Percentiles rank a stretch among this genome's conserved stretches.
These are phyloP conservation scores for Leucopternis melanops DNA, from an alignment of 2,113 vertebrate species.

Conservation along the genomic window DNA sequence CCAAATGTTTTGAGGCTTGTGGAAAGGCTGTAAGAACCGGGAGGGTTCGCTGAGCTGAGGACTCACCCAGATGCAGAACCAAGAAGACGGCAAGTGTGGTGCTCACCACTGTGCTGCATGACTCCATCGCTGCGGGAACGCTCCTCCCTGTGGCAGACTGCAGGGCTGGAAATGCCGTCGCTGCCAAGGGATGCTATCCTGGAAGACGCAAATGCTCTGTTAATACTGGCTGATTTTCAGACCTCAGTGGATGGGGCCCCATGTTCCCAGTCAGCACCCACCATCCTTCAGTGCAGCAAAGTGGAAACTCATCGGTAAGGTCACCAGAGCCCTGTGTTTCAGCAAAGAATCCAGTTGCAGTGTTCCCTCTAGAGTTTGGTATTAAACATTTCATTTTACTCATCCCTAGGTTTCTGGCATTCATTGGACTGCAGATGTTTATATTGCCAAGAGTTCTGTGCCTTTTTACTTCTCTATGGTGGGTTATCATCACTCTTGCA, in stretches of 20 bases:
- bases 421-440: background rate
- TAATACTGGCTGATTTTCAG: background rate
- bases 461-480: background rate
- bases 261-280: background rate
- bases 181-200: background rate
- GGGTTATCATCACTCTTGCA: background rate
- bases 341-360: background rate
- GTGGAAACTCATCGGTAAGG: background rate
- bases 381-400: background rate
- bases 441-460: background rate
- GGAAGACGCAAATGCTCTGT: background rate
- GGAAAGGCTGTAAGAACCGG: background rate
- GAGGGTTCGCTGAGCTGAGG: background rate
- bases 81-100: background rate
- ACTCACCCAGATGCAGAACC: constrained; percentile 52
- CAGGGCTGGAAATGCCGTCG: background rate
- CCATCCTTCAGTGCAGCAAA: background rate
- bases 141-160: fast-evolving
- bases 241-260: background rate
- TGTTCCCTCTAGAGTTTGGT: background rate
- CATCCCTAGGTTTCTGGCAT: constrained; percentile 1
- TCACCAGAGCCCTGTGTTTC: background rate
- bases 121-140: background rate
- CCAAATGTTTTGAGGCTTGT: background rate
- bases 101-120: fast-evolving